Base-by-base conservation (phyloP, 2,113 vertebrate species). In the Pterocles orientalis region DNA sequence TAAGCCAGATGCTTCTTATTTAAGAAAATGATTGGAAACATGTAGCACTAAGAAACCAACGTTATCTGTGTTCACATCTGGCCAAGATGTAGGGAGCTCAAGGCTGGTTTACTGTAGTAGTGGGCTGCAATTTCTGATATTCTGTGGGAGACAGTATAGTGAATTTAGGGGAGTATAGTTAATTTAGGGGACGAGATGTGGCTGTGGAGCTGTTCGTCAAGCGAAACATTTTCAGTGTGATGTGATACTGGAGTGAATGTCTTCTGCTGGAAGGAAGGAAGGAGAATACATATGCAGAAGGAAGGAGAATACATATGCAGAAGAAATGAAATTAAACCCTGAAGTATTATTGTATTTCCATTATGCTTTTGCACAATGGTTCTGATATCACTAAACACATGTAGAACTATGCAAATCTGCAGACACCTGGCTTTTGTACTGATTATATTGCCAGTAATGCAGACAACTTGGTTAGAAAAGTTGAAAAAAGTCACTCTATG, bases 1-100 rank as follows among this genome's bases (percentile, higher is more conserved):
- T 91, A 92, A 95, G 29, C 61, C 94, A 95, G 73, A 87, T 78
- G 94, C 17, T 86, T 75, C 69, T 83, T 86, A 83, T 94, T 95
- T 89, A 94, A 95, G 77, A 88, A 76, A 95, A 18, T 0, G 1
- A 91, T 91, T 92, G 86, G 73, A 92, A 94, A 92, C 57, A 79
- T 41, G 47, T 7, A 93, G 25, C 21, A 62, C 28, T 76, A 86
- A 76, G 57, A 89, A 93, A 89, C 6, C 48, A 61, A 82, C 5
- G 4, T 78, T 88, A 85, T 93, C 83, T 91, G 8, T 69, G 65
- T 34, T 88, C 28, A 29, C 72, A 89, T 91, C 73, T 92, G 77
- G 73, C 69, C 78, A 91, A 86, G 66, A 53, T 18, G 17, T 60
- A 83, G 5, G 2, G 47, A 43, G 10, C 70, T 69, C 54, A 66